A percentile compares a stretch with the other conserved stretches of the same genome.
These are phyloP conservation scores for Turnix velox DNA, from an alignment of 2,113 vertebrate genomes.

Conservation along the genomic window DNA sequence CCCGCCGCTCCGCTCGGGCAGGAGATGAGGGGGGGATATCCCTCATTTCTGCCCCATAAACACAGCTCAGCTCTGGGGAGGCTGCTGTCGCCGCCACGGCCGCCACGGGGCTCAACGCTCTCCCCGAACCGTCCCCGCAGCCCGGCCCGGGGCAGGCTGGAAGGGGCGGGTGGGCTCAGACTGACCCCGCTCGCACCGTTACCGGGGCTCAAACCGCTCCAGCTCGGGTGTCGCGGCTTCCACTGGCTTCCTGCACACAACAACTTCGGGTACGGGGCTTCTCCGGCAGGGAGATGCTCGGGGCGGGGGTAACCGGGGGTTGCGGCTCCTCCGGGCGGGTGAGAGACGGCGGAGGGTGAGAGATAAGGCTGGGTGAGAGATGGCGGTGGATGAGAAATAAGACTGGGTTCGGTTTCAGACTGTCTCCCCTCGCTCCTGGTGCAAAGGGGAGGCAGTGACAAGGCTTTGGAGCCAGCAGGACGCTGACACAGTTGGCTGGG, in stretches of 20 bases:
- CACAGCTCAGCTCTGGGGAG: not conserved
- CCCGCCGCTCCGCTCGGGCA: not conserved
- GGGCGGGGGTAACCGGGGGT: rapidly evolving
- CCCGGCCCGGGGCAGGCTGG: rapidly evolving
- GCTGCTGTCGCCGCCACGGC: rapidly evolving
- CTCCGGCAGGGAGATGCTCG: rapidly evolving
- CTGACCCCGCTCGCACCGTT: rapidly evolving
- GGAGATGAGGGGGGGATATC: not conserved
- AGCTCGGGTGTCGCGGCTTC: not conserved
- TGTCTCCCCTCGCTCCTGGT: rapidly evolving
- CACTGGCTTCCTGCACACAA: rapidly evolving
- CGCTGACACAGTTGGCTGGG: not conserved
- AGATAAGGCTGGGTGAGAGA: rapidly evolving
- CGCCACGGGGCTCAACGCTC: rapidly evolving
- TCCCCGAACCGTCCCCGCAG: not conserved
- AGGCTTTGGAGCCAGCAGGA: not conserved
- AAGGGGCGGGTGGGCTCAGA: not conserved
- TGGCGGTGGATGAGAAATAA: not conserved
- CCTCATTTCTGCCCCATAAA: not conserved
- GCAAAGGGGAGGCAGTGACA: not conserved
- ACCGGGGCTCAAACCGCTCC: rapidly evolving
- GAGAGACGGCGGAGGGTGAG: rapidly evolving
- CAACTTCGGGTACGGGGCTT: rapidly evolving
- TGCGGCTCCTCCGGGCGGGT: rapidly evolving
- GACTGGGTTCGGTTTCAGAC: rapidly evolving